Percentiles rank a stretch among this genome's conserved stretches.
Evolutionary conservation across 1,140 invertebrate genomes (phyloP).

Genomic region (Bombus polaris): DNA sequence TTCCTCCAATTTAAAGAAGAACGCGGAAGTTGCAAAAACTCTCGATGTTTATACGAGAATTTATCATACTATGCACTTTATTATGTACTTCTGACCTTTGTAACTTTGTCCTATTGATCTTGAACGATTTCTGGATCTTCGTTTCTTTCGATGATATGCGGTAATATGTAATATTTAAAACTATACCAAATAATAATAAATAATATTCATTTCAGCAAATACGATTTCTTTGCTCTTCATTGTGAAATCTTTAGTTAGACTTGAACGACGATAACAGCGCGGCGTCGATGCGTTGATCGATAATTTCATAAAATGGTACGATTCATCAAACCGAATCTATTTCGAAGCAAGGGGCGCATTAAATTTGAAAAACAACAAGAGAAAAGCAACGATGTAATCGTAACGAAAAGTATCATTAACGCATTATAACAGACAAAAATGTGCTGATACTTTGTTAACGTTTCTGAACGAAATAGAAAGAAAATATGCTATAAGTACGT

Average conservation of each 20-base stretch:
- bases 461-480: neutral
- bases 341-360: neutral
- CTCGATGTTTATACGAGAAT: neutral
- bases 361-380: too few species aligned
- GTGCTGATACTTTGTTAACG: neutral
- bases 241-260: neutral
- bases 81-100: neutral
- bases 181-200: too few species aligned
- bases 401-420: neutral
- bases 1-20: neutral
- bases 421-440: too few species aligned
- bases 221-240: neutral
- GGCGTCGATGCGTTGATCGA: neutral
- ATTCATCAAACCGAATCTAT: neutral
- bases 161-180: neutral
- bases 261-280: neutral
- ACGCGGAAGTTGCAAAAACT: neutral
- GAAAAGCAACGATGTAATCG: neutral
- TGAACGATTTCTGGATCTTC: neutral
- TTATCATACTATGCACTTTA: neutral
- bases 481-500: neutral
- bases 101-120: neutral
- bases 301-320: neutral
- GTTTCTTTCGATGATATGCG: neutral
- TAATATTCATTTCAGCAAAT: too few species aligned